Conservation (phyloP, 1,140 invertebrate species). For the Camponotus vicinus region DNA sequence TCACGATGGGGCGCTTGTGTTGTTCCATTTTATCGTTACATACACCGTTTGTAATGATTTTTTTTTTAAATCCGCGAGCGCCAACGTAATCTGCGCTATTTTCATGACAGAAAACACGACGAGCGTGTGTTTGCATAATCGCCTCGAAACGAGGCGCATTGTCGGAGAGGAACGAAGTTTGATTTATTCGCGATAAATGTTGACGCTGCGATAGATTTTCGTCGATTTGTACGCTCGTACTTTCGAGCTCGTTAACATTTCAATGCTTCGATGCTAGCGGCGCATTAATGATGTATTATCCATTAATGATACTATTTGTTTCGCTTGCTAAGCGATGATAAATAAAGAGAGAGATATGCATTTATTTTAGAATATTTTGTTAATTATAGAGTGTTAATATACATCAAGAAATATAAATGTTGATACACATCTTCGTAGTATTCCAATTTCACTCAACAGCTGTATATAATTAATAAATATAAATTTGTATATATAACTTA, state of each 20-base stretch:
- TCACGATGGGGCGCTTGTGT: slow-evolving; percentile 19
- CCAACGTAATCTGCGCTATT: slow-evolving; percentile 44
- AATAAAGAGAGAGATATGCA: too few relatives aligned
- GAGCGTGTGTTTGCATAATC: slow-evolving; percentile 49
- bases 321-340: slow-evolving; percentile 1
- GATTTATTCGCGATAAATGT: slow-evolving; percentile 40
- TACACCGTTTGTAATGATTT: slow-evolving; percentile 20
- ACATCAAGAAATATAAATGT: slow-evolving; percentile 10
- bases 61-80: not conserved
- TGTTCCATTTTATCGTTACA: slow-evolving; percentile 25
- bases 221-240: slow-evolving; percentile 17
- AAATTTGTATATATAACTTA: not conserved
- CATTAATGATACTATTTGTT: not conserved
- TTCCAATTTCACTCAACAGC: not conserved
- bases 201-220: slow-evolving; percentile 31
- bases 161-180: slow-evolving; percentile 39
- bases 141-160: slow-evolving; percentile 29
- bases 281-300: not conserved
- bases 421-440: slow-evolving; percentile 3
- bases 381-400: not conserved
- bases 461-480: not conserved
- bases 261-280: slow-evolving; percentile 10
- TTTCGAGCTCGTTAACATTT: slow-evolving; percentile 45
- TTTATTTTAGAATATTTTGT: slow-evolving; percentile 8
- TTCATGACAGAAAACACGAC: slow-evolving; percentile 38